Conservation (phyloP, 2,888 invertebrate genomes). For the Hydriomena furcata region DNA sequence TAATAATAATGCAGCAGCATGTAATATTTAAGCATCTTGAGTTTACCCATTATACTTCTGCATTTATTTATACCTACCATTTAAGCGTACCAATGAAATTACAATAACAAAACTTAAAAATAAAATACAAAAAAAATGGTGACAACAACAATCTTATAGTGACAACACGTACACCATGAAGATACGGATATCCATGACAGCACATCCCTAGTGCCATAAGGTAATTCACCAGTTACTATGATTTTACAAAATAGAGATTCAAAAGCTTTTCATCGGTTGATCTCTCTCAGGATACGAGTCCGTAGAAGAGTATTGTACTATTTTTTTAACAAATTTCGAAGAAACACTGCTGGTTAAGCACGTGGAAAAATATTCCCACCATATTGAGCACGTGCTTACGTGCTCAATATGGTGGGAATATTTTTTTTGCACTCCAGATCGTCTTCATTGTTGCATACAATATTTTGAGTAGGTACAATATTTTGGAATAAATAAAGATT, state of each 20-base stretch:
- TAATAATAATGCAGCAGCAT: too few relatives aligned
- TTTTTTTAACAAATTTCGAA: constrained; percentile 51
- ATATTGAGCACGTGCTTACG: constrained; percentile 76
- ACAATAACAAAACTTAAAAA: too few relatives aligned
- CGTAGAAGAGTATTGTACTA: constrained; percentile 42
- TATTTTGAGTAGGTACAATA: too few relatives aligned
- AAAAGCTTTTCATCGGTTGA: constrained; percentile 48
- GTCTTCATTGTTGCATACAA: background rate
- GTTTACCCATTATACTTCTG: too few relatives aligned
- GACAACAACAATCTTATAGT: too few relatives aligned
- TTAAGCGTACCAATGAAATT: too few relatives aligned
- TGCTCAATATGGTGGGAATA: constrained; percentile 51
- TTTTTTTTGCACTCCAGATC: constrained; percentile 19
- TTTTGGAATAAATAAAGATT: too few relatives aligned
- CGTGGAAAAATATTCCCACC: too few relatives aligned
- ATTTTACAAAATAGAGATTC: constrained; percentile 39
- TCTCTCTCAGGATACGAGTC: constrained; percentile 24
- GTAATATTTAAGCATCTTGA: too few relatives aligned
- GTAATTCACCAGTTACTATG: constrained; percentile 6
- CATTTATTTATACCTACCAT: too few relatives aligned
- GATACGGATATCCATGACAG: background rate
- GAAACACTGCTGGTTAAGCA: too few relatives aligned
- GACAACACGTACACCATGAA: background rate
- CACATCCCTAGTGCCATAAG: constrained; percentile 6
- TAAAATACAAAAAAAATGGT: too few relatives aligned